Evolutionary conservation across 2,797 vertebrate genomes (phyloP).

Genomic region (Channallabes apus): DNA sequence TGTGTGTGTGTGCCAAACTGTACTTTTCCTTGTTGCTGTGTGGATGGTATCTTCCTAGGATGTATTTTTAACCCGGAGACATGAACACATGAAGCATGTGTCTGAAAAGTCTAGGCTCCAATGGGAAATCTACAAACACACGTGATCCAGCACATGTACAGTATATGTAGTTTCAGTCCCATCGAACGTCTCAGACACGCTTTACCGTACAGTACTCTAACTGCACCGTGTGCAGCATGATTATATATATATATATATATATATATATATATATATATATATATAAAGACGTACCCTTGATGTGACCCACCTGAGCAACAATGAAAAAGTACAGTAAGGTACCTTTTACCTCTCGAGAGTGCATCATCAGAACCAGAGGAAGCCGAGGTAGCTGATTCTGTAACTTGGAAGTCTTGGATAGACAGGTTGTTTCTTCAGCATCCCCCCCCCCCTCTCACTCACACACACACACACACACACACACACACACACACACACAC

Average conservation of each 20-base stretch:
- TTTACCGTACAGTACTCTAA: neutral
- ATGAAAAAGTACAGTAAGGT: neutral
- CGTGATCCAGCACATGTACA: neutral
- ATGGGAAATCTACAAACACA: neutral
- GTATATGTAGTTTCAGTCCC: neutral
- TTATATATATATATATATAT: no score
- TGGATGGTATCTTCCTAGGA: neutral
- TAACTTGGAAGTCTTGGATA: neutral
- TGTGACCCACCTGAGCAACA: neutral
- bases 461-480: no score
- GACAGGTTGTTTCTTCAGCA: neutral
- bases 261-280: no score
- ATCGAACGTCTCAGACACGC: neutral
- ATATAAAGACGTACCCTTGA: neutral
- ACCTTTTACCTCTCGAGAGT: neutral
- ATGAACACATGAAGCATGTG: neutral
- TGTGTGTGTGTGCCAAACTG: conserved; percentile 11
- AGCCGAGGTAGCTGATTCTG: neutral
- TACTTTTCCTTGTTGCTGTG: conserved; percentile 12
- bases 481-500: no score
- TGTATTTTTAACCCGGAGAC: neutral
- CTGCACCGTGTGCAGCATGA: neutral
- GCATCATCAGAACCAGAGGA: neutral
- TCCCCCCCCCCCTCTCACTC: no score
- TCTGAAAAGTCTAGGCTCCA: neutral